Conservation (phyloP, 2,888 invertebrate species). For the Dyspetes luteomarginatus region DNA sequence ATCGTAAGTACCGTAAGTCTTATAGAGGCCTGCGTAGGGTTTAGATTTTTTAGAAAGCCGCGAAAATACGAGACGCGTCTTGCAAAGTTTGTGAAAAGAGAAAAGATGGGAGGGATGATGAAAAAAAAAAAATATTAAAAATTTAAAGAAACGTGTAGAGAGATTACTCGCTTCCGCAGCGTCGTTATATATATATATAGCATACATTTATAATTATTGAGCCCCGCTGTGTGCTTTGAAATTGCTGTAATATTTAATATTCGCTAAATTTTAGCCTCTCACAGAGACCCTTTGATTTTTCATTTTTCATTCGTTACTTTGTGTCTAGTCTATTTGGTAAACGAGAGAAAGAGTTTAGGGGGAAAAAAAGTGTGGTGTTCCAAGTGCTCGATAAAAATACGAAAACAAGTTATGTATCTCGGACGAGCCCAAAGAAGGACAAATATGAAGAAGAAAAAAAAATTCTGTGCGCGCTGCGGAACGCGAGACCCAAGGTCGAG, state of each 20-base stretch:
- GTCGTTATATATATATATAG: constrained; percentile 38
- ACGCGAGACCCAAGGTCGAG: constrained; percentile 47
- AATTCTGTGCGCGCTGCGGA: constrained; percentile 59
- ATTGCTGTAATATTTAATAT: constrained; percentile 30
- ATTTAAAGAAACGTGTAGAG: neutral
- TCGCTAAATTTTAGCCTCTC: constrained; percentile 45
- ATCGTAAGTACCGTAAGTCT: constrained; percentile 82
- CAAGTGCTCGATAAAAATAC: neutral
- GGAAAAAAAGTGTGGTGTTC: neutral
- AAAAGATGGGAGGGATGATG: neutral
- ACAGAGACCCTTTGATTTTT: constrained; percentile 17
- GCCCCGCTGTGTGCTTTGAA: constrained; percentile 51
- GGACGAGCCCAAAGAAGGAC: constrained; percentile 35
- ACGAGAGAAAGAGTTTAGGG: constrained; percentile 5
- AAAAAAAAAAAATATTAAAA: constrained; percentile 20
- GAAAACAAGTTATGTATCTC: constrained; percentile 53
- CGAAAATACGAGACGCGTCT: constrained; percentile 68
- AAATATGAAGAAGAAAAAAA: constrained; percentile 11
- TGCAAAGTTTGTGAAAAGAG: constrained; percentile 55
- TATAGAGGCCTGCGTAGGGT: constrained; percentile 82
- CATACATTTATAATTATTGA: constrained; percentile 54
- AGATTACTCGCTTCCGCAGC: constrained; percentile 66
- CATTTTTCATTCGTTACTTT: constrained; percentile 48
- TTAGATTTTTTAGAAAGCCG: constrained; percentile 73
- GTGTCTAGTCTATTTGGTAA: constrained; percentile 55